Evolutionary conservation across 2,113 vertebrate species (phyloP).

Genomic region (Cichladusa arquata): DNA sequence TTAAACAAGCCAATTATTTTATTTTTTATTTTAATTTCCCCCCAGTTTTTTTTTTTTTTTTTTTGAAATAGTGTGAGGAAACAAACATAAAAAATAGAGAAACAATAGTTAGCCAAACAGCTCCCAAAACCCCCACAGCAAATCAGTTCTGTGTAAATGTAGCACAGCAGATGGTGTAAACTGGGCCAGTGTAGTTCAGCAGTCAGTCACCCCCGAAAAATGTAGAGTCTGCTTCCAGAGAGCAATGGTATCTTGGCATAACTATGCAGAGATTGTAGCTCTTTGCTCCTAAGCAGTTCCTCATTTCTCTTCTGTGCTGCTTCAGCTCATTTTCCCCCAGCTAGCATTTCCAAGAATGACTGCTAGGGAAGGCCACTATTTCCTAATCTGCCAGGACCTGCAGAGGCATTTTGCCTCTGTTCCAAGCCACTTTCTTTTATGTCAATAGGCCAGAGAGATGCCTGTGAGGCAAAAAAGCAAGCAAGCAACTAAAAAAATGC

Average conservation of each 20-base stretch:
- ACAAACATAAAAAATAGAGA: background rate
- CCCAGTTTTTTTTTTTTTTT: background rate
- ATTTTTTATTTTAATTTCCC: background rate
- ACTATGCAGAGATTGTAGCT: background rate
- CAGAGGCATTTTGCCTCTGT: background rate
- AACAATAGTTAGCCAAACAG: background rate
- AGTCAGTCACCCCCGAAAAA: background rate
- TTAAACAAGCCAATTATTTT: background rate
- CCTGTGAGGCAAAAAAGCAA: background rate
- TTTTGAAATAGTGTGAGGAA: background rate
- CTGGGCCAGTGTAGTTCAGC: background rate
- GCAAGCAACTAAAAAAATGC: fast-evolving
- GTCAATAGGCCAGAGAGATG: background rate
- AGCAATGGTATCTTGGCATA: background rate
- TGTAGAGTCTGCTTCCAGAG: background rate
- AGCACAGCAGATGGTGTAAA: background rate
- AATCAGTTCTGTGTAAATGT: background rate
- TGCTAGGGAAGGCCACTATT: background rate
- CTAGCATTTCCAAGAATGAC: background rate
- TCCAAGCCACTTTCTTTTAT: background rate
- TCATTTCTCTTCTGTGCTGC: background rate
- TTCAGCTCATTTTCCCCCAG: background rate
- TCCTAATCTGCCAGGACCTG: background rate
- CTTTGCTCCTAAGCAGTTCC: background rate
- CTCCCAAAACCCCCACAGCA: background rate